Conservation (phyloP, 2,797 vertebrate species). For the Ctenochaetus hawaiiensis region DNA sequence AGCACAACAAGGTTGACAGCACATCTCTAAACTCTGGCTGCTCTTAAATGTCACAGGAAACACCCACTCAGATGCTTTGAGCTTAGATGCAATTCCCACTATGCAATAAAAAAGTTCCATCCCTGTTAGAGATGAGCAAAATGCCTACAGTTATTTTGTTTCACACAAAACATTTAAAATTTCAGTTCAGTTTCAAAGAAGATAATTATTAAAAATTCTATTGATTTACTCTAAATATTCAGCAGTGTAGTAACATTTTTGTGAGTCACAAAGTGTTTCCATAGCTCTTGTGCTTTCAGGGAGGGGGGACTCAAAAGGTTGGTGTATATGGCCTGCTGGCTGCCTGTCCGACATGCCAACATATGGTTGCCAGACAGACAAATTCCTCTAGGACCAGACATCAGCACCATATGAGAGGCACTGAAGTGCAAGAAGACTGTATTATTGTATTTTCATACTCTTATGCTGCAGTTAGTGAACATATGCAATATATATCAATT, state of each 20-base stretch:
- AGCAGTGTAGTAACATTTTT: constrained; percentile 6
- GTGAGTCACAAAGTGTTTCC: constrained; percentile 24
- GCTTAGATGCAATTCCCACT: neutral
- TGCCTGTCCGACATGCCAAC: constrained; percentile 59
- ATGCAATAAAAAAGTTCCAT: neutral
- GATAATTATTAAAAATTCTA: neutral
- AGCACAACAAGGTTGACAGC: neutral
- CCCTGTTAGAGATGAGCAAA: constrained; percentile 2
- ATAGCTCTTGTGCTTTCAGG: constrained; percentile 1
- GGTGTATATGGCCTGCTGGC: constrained; percentile 38
- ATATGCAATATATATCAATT: constrained; percentile 79
- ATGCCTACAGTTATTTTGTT: neutral
- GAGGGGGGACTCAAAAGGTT: constrained; percentile 48
- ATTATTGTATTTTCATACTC: constrained; percentile 74
- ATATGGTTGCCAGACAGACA: constrained; percentile 75
- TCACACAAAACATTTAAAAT: neutral
- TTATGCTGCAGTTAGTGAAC: constrained; percentile 75
- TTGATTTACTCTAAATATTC: constrained; percentile 1
- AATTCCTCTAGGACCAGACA: constrained; percentile 49
- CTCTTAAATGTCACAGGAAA: constrained; percentile 1
- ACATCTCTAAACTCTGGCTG: neutral
- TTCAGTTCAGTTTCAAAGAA: neutral
- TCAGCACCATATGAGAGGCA: neutral
- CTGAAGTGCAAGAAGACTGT: constrained; percentile 21
- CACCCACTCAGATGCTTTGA: neutral